Base-by-base conservation (phyloP, 2,113 vertebrate species). In the Protomyctophum bolini region DNA sequence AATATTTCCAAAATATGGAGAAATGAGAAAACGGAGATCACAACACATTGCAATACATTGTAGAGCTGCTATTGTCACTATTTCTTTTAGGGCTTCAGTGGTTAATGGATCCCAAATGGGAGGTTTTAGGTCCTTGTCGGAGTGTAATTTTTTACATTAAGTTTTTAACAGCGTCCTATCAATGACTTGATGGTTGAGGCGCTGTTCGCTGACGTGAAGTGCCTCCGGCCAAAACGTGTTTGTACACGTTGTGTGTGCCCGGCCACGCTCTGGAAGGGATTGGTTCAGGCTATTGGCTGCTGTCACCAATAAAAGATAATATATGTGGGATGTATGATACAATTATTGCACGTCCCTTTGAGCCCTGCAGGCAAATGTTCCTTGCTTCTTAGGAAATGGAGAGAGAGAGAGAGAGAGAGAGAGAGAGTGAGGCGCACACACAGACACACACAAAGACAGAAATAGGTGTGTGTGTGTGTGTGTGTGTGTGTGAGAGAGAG, bases 41-140 rank as follows among this genome's bases (percentile, higher is more conserved):
- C 21, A 21, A 21, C 21, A 21, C 21, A 21, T 21, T 21, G 2
- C 21, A 21, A 21, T 21, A 21, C 21, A 21, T 21, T 21, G 21
- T 21, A 21, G 21, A 21, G 21, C 21, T 21, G 21, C 21, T 21
- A 21, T 21, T 21, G 21, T 21, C 21, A 21, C 21, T 21, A 21
- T 21, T 21, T 21, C 21, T 21, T 21, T 21, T 21, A 21, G 21
- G 21, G 21, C 21, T 21, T 21, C 21, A 21, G 21, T 21, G 21
- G 21, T 87, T 90, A 85, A 89, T 84, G 66, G 73, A 79, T 74
- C 82, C 82, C 83, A 88, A 85, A 91, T 82, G 76, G 78, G 69
- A 81, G 87, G 87, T 89, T 89, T 21, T 86, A 89, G 81, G 85
- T 82, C 78, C 81, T 73, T 4, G 63, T 29, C 79, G 76, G 68